Evolutionary conservation across 2,113 vertebrate genomes (phyloP).

Genomic region (Machaerirhynchus nigripectus): DNA sequence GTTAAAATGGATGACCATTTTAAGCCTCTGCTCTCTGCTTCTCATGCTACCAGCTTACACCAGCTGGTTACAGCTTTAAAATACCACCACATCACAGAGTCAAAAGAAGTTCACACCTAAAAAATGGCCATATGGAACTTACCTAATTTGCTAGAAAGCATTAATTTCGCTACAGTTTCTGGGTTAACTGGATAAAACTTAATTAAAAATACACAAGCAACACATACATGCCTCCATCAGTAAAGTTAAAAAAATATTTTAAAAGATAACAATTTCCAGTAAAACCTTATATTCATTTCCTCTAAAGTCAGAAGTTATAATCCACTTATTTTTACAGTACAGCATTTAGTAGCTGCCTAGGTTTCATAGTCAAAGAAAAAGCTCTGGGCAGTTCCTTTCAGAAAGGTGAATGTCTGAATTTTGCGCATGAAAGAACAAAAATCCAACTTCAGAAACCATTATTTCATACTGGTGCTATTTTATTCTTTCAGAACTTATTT

Average conservation of each 20-base stretch:
- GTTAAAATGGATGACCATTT: neutral
- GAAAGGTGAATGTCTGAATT: neutral
- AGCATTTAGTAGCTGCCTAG: neutral
- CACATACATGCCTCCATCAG: accelerated
- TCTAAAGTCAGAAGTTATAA: neutral
- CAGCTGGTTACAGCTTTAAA: no score
- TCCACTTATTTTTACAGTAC: neutral
- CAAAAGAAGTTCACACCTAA: neutral
- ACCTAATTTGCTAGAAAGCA: neutral
- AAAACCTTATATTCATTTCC: neutral
- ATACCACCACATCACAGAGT: neutral
- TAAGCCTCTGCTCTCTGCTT: neutral
- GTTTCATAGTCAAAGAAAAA: neutral
- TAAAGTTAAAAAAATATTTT: neutral
- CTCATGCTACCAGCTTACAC: neutral
- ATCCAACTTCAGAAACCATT: neutral
- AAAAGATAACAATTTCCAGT: neutral
- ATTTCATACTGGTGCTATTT: neutral
- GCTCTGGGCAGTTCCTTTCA: neutral
- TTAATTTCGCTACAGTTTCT: neutral
- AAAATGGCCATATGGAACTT: neutral
- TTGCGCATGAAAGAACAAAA: neutral
- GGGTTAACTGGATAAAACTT: neutral
- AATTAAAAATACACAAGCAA: neutral
- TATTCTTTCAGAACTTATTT: neutral